Percentiles rank a stretch among this genome's conserved stretches.
Evolutionary conservation across 2,113 vertebrate species (phyloP).

Genomic region (Aviceda subcristata): DNA sequence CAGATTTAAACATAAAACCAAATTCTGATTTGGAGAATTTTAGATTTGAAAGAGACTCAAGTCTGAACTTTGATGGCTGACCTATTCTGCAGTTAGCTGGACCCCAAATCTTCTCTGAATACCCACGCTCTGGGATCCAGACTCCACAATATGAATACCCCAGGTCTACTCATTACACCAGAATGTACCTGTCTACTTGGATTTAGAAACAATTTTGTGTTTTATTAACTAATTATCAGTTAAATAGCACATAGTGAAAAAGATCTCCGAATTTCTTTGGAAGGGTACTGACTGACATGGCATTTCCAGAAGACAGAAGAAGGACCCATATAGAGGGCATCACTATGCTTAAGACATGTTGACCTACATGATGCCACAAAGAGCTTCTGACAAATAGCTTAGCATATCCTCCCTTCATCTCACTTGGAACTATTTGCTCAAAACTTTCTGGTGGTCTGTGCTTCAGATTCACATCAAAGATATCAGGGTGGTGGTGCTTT

Average conservation of each 20-base stretch:
- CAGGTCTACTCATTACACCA: neutral
- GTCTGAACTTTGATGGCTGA: neutral
- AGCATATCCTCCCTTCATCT: neutral
- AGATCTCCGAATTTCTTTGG: neutral
- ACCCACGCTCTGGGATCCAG: neutral
- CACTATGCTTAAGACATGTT: neutral
- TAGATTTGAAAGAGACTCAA: neutral
- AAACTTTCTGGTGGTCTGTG: neutral
- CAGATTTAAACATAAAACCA: neutral
- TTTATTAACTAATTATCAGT: neutral
- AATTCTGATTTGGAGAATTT: neutral
- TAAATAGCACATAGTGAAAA: neutral
- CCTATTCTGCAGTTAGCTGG: neutral
- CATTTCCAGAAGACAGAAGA: neutral
- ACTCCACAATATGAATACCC: neutral
- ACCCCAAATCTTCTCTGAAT: neutral
- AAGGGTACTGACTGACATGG: neutral
- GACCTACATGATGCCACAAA: neutral
- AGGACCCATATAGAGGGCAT: neutral
- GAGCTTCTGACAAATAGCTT: neutral
- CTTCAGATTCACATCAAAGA: neutral
- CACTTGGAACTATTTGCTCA: neutral
- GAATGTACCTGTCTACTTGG: neutral
- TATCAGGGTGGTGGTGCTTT: neutral
- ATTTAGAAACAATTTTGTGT: neutral